phyloP scores from a whole-genome alignment of 2,113 vertebrate genomes.

The Lates calcarifer region DNA sequence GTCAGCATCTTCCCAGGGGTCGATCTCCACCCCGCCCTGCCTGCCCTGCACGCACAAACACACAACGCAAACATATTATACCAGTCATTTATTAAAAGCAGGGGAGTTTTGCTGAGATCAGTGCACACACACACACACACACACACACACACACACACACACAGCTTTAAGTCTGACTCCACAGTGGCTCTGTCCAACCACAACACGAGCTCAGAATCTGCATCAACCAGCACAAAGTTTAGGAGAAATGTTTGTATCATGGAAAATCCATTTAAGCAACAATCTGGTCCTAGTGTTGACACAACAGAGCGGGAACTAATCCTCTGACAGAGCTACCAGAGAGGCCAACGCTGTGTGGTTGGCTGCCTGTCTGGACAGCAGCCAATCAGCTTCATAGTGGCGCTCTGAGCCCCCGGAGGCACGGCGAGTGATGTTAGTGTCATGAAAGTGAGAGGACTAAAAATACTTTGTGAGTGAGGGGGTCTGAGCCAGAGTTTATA shows the following conservation, averaged over 20 bases:
- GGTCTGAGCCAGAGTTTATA: too few relatives aligned
- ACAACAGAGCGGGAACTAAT: slow-evolving; percentile 52
- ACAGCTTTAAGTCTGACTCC: background rate
- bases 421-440: slow-evolving; percentile 29
- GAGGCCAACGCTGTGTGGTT: slow-evolving; percentile 30
- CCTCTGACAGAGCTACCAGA: slow-evolving; percentile 17
- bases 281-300: slow-evolving; percentile 45
- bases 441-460: slow-evolving; percentile 59
- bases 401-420: slow-evolving; percentile 6
- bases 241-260: slow-evolving; percentile 16
- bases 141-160: too few relatives aligned
- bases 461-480: slow-evolving; percentile 47
- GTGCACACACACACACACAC: background rate
- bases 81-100: too few relatives aligned
- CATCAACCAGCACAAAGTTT: slow-evolving; percentile 12
- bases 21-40: slow-evolving; percentile 86
- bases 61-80: background rate
- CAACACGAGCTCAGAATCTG: background rate
- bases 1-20: slow-evolving; percentile 90
- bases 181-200: background rate
- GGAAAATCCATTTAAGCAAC: slow-evolving; percentile 49
- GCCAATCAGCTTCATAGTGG: slow-evolving; percentile 39
- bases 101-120: too few relatives aligned
- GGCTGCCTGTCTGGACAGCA: slow-evolving; percentile 42
- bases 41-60: slow-evolving; percentile 81